Base-by-base conservation (phyloP, 2,888 invertebrate species). In the Philereme transversata region DNA sequence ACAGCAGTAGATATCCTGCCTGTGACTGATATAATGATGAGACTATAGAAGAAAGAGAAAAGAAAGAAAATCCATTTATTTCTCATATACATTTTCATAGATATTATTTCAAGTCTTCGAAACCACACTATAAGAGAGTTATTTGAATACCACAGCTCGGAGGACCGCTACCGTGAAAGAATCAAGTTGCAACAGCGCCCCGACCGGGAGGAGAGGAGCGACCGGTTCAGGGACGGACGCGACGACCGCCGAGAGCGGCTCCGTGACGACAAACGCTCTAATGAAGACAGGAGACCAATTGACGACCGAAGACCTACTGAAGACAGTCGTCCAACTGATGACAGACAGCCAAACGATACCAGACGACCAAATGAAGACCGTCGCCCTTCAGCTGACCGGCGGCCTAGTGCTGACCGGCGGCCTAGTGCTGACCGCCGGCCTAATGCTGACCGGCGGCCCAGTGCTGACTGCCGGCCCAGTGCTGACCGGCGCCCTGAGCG, bases 131-230 rank as follows among this genome's bases (percentile, higher is more conserved):
- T n/a, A 63, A 57, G 49, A 11, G 41, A 81, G 80, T 47, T 71
- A 65, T 10, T 76, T 81, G 9, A 73, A 67, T 81, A 83, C 1
- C 70, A 76, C 46, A 88, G 86, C 69, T 79, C 73, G 5, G 86
- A 84, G 34, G 82, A 81, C 1, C 84, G 82, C 5, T 83, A 74
- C 64, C 77, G 75, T 51, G 85, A 85, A 10, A 78, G 81, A 35
- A 75, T 34, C 60, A 71, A 77, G 22, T 45, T 22, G 7, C 22
- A 22, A 49, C 52, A 49, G 52, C 69, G 70, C 10, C 68, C 58
- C n/a, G 72, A 70, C 6, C 62, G 65, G 38, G 77, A 77, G 4
- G 69, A 63, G 1, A 73, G 76, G 51, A 71, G 73, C 11, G 81
- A 79, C 40, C 69, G 75, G 0, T 78, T 70, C 65, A 72, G 69